These are phyloP conservation scores for Cotesia chilonis DNA, from an alignment of 1,140 invertebrate species.

Conservation along the genomic window DNA sequence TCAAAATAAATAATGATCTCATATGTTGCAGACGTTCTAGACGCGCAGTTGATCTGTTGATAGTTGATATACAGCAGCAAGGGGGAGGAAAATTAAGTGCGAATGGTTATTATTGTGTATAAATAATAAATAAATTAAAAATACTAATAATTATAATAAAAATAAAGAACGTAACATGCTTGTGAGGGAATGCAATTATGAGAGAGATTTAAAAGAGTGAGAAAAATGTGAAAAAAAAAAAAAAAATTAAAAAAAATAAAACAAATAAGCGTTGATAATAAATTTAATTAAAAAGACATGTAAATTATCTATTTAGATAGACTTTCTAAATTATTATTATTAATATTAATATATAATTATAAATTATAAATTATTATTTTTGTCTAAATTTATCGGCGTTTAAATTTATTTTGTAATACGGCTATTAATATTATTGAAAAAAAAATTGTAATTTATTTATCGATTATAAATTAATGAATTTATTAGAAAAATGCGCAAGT, in stretches of 20 bases:
- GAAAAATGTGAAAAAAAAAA: too few species aligned
- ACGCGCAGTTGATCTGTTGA: conserved; percentile 40
- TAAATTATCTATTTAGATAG: conserved; percentile 22
- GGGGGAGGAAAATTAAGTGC: conserved; percentile 27
- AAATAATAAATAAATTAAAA: conserved; percentile 12
- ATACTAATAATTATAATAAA: conserved; percentile 8
- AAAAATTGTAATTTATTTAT: too few species aligned
- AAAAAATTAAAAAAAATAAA: conserved; percentile 3
- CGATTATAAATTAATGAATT: too few species aligned
- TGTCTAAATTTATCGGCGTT: not conserved
- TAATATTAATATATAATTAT: too few species aligned
- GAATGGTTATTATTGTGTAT: conserved; percentile 29
- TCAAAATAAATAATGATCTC: conserved; percentile 46
- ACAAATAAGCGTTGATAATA: conserved; percentile 19
- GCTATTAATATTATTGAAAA: too few species aligned
- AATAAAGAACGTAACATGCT: conserved; percentile 24
- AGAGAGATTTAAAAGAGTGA: too few species aligned
- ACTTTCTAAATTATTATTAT: conserved; percentile 11
- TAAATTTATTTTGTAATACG: too few species aligned
- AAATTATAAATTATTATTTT: too few species aligned
- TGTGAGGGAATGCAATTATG: too few species aligned
- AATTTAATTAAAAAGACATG: conserved; percentile 32
- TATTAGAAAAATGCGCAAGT: not conserved
- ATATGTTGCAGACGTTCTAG: conserved; percentile 45
- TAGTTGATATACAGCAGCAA: conserved; percentile 39